Evolutionary conservation across 2,888 invertebrate genomes (phyloP).

Genomic region (Cremastobaeus sp.): DNA sequence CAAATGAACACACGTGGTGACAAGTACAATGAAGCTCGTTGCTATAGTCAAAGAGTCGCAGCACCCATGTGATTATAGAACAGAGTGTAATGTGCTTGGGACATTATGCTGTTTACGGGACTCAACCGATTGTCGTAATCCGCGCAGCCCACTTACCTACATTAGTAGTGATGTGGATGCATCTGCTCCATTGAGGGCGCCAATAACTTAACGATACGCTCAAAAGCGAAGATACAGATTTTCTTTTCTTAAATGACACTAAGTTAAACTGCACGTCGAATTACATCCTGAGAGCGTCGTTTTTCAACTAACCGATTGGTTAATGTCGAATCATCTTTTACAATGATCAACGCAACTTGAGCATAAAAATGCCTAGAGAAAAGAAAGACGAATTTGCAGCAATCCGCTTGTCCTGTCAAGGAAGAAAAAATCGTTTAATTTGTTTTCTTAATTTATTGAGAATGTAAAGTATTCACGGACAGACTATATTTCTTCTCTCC

Average conservation of each 20-base stretch:
- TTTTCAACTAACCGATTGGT: too few relatives aligned
- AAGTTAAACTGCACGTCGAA: slow-evolving; percentile 9
- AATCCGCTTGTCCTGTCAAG: too few relatives aligned
- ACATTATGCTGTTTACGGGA: slow-evolving; percentile 44
- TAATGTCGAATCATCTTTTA: too few relatives aligned
- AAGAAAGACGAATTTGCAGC: too few relatives aligned
- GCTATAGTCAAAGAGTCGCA: slow-evolving; percentile 9
- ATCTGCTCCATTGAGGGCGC: slow-evolving; percentile 55
- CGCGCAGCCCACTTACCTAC: slow-evolving; percentile 78
- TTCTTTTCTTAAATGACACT: slow-evolving; percentile 23
- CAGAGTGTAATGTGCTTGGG: slow-evolving; percentile 28
- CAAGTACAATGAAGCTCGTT: slow-evolving; percentile 12
- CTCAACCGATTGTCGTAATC: slow-evolving; percentile 72
- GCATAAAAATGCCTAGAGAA: too few relatives aligned
- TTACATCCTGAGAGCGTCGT: slow-evolving; percentile 5
- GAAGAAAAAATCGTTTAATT: too few relatives aligned
- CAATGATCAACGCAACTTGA: too few relatives aligned
- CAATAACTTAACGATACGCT: slow-evolving; percentile 44
- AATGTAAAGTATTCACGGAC: too few relatives aligned
- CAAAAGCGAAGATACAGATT: slow-evolving; percentile 37
- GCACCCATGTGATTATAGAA: slow-evolving; percentile 33
- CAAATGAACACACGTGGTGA: too few relatives aligned
- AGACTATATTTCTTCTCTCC: neutral
- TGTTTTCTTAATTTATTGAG: too few relatives aligned
- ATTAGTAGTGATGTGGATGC: slow-evolving; percentile 65